Conservation (phyloP, 92 coral and sea anemone genomes). For the Porites cylindrica region DNA sequence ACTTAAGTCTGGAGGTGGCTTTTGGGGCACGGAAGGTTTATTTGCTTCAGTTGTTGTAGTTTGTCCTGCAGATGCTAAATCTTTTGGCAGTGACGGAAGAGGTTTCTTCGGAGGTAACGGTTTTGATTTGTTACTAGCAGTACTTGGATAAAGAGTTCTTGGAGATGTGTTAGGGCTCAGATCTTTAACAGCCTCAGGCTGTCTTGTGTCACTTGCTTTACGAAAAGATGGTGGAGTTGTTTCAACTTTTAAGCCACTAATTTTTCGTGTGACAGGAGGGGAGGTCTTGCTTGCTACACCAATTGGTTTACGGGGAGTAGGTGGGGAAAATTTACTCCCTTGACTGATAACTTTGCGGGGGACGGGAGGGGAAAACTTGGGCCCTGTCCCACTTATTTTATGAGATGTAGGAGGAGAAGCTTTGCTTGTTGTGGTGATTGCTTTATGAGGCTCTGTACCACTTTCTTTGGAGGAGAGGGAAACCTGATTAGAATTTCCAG, state of each 20-base stretch:
- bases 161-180: background rate
- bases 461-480: background rate
- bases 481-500: background rate
- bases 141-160: conserved; percentile 3
- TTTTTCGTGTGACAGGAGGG: conserved; percentile 17
- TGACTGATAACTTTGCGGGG: background rate
- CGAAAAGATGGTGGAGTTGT: conserved; percentile 12
- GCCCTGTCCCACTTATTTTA: background rate
- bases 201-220: conserved; percentile 22
- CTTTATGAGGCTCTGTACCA: conserved; percentile 1
- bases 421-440: background rate
- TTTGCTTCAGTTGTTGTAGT: conserved; percentile 1
- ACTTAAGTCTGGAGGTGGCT: conserved; percentile 25
- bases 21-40: conserved; percentile 26
- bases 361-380: background rate
- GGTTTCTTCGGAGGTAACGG: conserved; percentile 71
- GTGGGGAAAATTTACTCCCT: conserved; percentile 20
- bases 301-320: conserved; percentile 8
- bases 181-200: background rate
- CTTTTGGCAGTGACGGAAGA: conserved; percentile 61
- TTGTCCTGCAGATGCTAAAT: background rate
- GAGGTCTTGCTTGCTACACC: background rate
- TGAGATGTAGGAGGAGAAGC: background rate
- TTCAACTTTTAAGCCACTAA: background rate
- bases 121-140: conserved; percentile 33